Evolutionary conservation across 2,797 vertebrate species (phyloP).

Genomic region (Pogoniulus pusillus): DNA sequence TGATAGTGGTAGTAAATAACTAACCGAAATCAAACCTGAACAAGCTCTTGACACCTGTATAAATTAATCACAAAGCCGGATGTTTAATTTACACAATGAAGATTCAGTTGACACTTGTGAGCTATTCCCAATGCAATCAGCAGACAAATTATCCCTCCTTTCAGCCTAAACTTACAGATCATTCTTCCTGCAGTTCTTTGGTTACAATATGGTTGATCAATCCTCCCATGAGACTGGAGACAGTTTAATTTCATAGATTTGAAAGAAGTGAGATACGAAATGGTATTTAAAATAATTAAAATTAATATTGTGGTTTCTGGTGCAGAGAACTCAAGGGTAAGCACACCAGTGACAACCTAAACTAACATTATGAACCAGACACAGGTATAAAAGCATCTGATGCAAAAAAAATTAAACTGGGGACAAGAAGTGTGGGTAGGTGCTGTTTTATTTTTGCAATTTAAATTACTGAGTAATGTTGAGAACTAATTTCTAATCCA

Average conservation of each 20-base stretch:
- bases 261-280: background rate
- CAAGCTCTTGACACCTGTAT: background rate
- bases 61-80: slow-evolving; percentile 7
- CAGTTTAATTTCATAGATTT: background rate
- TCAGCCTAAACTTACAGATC: background rate
- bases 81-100: background rate
- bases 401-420: background rate
- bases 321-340: background rate
- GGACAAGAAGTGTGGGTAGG: background rate
- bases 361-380: background rate
- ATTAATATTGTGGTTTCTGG: background rate
- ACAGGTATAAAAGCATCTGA: background rate
- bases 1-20: background rate
- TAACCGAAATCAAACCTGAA: background rate
- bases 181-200: background rate
- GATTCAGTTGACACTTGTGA: background rate
- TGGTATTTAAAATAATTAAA: background rate
- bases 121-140: background rate
- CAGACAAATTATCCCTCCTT: background rate
- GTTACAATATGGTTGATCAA: background rate
- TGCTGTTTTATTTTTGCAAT: background rate
- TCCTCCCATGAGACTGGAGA: background rate
- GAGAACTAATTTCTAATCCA: background rate
- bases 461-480: background rate
- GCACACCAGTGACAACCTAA: background rate